phyloP scores from a whole-genome alignment of 2,113 vertebrate species.

The Romanogobio albipinnatus region DNA sequence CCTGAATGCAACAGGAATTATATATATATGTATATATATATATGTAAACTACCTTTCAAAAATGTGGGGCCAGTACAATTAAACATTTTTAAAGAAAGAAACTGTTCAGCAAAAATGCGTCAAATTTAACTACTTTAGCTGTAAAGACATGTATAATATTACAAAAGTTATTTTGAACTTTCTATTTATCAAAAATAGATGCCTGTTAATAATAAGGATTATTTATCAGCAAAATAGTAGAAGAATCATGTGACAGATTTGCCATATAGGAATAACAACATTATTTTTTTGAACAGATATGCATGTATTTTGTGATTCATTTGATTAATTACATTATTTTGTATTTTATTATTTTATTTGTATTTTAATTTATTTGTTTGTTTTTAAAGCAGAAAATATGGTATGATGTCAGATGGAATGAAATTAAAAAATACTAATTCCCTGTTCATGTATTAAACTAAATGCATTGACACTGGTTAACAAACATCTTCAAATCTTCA shows the following conservation, averaged over 20 bases:
- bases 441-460: neutral
- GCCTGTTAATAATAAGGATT: neutral
- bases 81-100: neutral
- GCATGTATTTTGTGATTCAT: neutral
- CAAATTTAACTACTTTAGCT: neutral
- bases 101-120: neutral
- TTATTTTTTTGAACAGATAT: neutral
- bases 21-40: neutral
- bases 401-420: neutral
- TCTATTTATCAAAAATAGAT: neutral
- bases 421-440: neutral
- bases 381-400: neutral
- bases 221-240: neutral
- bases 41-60: neutral
- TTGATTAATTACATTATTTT: neutral
- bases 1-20: constrained; percentile 26
- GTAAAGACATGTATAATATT: neutral
- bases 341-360: too few relatives aligned
- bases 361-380: neutral
- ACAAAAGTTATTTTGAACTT: neutral
- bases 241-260: neutral
- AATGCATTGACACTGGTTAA: neutral
- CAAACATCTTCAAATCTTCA: neutral
- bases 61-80: neutral
- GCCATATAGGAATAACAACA: neutral